Conservation (phyloP, 1,140 invertebrate species). For the Aricia agestis region DNA sequence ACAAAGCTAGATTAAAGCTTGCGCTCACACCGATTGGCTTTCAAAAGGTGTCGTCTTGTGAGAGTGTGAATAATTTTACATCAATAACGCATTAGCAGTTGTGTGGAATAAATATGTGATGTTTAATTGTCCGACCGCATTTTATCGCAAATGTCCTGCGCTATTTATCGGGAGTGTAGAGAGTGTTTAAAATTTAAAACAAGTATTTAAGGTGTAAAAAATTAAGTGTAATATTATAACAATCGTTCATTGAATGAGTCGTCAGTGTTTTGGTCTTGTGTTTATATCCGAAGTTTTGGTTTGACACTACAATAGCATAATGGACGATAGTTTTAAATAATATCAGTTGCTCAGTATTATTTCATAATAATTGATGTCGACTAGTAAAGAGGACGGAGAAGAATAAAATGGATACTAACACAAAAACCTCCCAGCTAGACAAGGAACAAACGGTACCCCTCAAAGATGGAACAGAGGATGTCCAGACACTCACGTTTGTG, state of each 20-base stretch:
- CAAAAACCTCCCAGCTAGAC: slow-evolving; percentile 20
- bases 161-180: not conserved
- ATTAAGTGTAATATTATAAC: not conserved
- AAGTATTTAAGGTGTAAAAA: not conserved
- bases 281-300: not conserved
- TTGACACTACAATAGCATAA: not conserved
- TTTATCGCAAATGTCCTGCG: not conserved
- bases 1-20: not conserved
- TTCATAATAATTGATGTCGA: not conserved
- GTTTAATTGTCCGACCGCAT: not conserved
- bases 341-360: too few relatives aligned
- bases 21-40: not conserved
- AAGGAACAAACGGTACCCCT: slow-evolving; percentile 49
- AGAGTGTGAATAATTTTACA: not conserved
- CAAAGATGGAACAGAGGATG: slow-evolving; percentile 36
- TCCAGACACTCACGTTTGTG: slow-evolving; percentile 42
- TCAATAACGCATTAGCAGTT: not conserved
- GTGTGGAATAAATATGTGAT: not conserved
- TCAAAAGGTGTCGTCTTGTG: not conserved
- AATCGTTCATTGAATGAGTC: not conserved
- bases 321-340: too few relatives aligned
- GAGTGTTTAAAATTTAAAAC: not conserved
- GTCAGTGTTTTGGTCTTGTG: not conserved
- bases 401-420: not conserved
- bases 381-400: not conserved